Evolutionary conservation across 2,797 vertebrate genomes (phyloP), one percentile per base, ranked within the genome.

Genomic region (Typhlichthys subterraneus): DNA sequence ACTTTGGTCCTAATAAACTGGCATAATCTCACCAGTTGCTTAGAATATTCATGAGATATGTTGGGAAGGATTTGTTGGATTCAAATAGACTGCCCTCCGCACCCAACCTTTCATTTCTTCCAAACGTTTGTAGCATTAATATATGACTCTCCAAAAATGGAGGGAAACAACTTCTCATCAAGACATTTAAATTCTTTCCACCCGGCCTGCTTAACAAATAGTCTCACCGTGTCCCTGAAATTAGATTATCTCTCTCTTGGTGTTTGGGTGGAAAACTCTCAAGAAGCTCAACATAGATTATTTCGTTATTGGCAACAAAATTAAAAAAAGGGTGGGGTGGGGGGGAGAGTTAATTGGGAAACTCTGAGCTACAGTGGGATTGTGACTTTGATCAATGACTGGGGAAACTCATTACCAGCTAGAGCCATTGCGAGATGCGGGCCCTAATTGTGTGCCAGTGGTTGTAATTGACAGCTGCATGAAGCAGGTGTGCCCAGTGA

Each of bases 331-430:
- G 49, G 60, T 42, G 13, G 29, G 53, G 29, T 12, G 38, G 53
- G 10, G 13, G 19, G 45, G 62, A 46, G 81, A 83, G 86, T 87
- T 88, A 91, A 90, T 91, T 87, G 86, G 84, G 81, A 88, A 87
- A 90, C 79, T 83, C 80, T 80, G 76, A 81, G 69, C 65, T 72
- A 12, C 78, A 82, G 78, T 85, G 85, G 63, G 85, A 87, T 87
- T 87, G 83, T 91, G 91, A 92, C 91, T 91, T 91, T 92, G 91
- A 93, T 92, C 90, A 92, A 92, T 92, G 91, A 88, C 87, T 85
- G 83, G 72, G 86, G 87, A 90, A 92, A 91, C 80, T 91, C 90
- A 92, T 92, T 91, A 92, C 76, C 77, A 82, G 83, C 81, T 57
- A 72, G 72, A 58, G 77, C 85, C 83, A 69, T 85, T 81, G 80